phyloP scores from a whole-genome alignment of 2,888 invertebrate species.

The Creontiades dilutus region DNA sequence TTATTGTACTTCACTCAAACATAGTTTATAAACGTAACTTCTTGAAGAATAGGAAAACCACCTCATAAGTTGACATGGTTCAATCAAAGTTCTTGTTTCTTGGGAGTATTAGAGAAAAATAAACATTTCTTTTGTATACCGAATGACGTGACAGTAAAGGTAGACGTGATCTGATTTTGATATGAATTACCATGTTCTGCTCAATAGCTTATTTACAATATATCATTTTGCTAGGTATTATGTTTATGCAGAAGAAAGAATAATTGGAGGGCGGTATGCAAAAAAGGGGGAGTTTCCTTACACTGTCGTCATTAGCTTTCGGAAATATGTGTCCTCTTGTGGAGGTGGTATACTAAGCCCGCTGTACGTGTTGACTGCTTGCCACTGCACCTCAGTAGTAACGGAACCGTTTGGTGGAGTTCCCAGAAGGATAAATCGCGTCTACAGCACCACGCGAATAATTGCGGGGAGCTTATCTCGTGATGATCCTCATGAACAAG shows the following conservation, averaged over 20 bases:
- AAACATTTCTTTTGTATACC: too few relatives aligned
- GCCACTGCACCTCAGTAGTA: constrained; percentile 37
- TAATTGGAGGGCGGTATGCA: constrained; percentile 52
- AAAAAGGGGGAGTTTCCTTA: constrained; percentile 53
- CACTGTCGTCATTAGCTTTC: constrained; percentile 24
- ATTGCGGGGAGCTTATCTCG: constrained; percentile 54
- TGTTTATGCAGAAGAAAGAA: background rate
- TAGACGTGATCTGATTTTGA: too few relatives aligned
- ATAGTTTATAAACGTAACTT: too few relatives aligned
- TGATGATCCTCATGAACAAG: constrained; percentile 42
- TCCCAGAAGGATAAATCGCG: background rate
- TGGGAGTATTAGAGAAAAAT: too few relatives aligned
- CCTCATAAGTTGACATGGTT: too few relatives aligned
- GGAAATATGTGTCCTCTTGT: constrained; percentile 13
- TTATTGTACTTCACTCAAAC: too few relatives aligned
- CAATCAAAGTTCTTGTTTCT: too few relatives aligned
- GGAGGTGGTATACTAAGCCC: constrained; percentile 48
- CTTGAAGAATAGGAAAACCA: too few relatives aligned
- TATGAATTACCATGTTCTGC: too few relatives aligned
- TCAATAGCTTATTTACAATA: too few relatives aligned
- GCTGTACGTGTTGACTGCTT: constrained; percentile 48
- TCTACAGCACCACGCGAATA: constrained; percentile 22
- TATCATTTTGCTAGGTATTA: too few relatives aligned
- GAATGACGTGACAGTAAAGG: too few relatives aligned
- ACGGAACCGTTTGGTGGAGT: background rate